These are phyloP conservation scores for Schizothorax lantsangensis DNA, from an alignment of 2,797 vertebrate genomes.

Conservation along the genomic window DNA sequence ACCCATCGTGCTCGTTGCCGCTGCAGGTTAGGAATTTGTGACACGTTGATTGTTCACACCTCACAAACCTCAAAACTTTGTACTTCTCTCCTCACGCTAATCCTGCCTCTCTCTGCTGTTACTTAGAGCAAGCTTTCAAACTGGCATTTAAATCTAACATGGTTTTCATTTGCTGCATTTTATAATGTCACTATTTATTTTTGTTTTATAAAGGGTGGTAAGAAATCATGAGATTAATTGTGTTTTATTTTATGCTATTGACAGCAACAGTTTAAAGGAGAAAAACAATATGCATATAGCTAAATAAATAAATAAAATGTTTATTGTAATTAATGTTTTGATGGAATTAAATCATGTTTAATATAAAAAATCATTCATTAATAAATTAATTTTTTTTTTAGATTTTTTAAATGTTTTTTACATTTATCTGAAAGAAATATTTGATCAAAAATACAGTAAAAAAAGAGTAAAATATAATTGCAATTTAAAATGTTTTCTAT, in stretches of 20 bases:
- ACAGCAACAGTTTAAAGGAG: background rate
- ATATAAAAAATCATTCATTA: background rate
- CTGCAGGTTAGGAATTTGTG: slow-evolving; percentile 44
- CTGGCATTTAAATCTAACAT: background rate
- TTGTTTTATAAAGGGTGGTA: background rate
- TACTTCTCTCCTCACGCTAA: background rate
- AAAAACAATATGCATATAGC: background rate
- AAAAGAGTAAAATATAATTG: too few species aligned
- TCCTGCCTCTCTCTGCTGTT: background rate
- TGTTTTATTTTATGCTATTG: background rate
- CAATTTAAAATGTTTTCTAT: too few species aligned
- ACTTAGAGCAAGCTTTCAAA: background rate
- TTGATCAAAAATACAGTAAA: too few species aligned
- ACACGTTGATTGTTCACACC: slow-evolving; percentile 24
- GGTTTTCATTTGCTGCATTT: background rate
- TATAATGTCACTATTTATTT: background rate
- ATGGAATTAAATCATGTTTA: too few species aligned
- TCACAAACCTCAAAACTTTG: slow-evolving; percentile 6
- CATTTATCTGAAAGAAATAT: too few species aligned
- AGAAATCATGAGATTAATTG: background rate
- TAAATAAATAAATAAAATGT: too few species aligned
- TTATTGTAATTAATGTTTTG: too few species aligned
- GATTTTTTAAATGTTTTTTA: too few species aligned
- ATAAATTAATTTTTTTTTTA: too few species aligned
- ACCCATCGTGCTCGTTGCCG: slow-evolving; percentile 52